Percentiles rank a stretch among this genome's conserved stretches.
These are phyloP conservation scores for Petrolisthes manimaculis DNA, from an alignment of 2,888 invertebrate genomes.

Conservation along the genomic window DNA sequence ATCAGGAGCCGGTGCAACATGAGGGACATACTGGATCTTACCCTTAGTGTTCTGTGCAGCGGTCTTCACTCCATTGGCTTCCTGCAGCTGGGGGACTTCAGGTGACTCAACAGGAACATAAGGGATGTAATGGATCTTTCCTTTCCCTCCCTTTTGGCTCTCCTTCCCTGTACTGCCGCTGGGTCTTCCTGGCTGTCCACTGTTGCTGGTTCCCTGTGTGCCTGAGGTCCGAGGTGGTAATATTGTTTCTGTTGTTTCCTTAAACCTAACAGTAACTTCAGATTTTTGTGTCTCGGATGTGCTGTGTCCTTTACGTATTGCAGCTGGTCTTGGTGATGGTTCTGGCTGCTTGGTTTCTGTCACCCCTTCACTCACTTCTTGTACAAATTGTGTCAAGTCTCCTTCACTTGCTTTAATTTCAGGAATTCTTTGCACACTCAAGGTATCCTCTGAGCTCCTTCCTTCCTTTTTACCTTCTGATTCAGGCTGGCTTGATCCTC, in stretches of 20 bases:
- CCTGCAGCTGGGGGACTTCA: background rate
- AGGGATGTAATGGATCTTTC: constrained; percentile 31
- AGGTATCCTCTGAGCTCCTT: no score
- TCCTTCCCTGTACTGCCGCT: no score
- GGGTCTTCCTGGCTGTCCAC: background rate
- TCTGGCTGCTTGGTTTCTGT: background rate
- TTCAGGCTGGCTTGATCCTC: background rate
- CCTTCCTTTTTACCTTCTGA: no score
- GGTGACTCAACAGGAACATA: constrained; percentile 28
- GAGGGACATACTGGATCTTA: constrained; percentile 16
- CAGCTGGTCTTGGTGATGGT: background rate
- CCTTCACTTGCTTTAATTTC: no score
- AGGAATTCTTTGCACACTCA: no score
- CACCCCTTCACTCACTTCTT: no score
- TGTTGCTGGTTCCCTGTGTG: background rate
- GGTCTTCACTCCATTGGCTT: background rate
- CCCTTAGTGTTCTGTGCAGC: background rate
- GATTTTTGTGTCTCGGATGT: background rate
- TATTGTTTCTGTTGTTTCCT: background rate
- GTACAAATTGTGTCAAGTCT: no score
- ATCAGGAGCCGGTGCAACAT: background rate
- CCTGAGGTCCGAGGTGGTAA: background rate
- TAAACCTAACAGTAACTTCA: constrained; percentile 11
- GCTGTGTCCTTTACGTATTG: background rate
- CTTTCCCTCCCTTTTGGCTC: no score